Percentiles rank a stretch among this genome's conserved stretches.
Evolutionary conservation across 2,888 invertebrate species (phyloP).

Genomic region (Lepeophtheirus nordmannii): DNA sequence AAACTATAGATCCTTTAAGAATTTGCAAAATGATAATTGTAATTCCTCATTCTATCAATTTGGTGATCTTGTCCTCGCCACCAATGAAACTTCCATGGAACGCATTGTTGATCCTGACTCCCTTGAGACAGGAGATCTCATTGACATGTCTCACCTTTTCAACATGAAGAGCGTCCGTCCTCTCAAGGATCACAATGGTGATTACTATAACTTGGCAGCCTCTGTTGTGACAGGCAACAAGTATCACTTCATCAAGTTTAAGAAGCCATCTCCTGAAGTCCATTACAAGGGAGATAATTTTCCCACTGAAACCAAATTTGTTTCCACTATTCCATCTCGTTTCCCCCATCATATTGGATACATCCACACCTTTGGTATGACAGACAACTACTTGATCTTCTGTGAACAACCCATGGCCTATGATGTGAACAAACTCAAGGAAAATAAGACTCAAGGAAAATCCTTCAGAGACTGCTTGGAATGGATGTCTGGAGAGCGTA

Average conservation of each 20-base stretch:
- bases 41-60: slow-evolving; percentile 33
- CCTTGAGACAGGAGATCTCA: slow-evolving; percentile 33
- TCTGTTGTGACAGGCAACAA: slow-evolving; percentile 33
- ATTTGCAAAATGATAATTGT: slow-evolving; percentile 34
- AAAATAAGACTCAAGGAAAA: slow-evolving; percentile 33
- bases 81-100: slow-evolving; percentile 35
- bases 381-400: slow-evolving; percentile 40
- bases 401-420: slow-evolving; percentile 39
- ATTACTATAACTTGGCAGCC: slow-evolving; percentile 38
- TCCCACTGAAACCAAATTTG: neutral
- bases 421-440: slow-evolving; percentile 35
- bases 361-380: slow-evolving; percentile 42
- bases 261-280: slow-evolving; percentile 26
- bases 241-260: slow-evolving; percentile 31
- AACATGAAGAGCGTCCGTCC: slow-evolving; percentile 29
- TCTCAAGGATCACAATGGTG: slow-evolving; percentile 34
- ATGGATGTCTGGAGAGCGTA: slow-evolving; percentile 36
- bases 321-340: slow-evolving; percentile 33
- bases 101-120: slow-evolving; percentile 35
- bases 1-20: no score
- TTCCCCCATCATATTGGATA: slow-evolving; percentile 35
- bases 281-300: neutral
- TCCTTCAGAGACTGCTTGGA: slow-evolving; percentile 34
- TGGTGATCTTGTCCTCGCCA: slow-evolving; percentile 34
- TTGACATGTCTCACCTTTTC: slow-evolving; percentile 28